Base-by-base conservation (phyloP, 2,888 invertebrate genomes). In the Alsophila aescularia region DNA sequence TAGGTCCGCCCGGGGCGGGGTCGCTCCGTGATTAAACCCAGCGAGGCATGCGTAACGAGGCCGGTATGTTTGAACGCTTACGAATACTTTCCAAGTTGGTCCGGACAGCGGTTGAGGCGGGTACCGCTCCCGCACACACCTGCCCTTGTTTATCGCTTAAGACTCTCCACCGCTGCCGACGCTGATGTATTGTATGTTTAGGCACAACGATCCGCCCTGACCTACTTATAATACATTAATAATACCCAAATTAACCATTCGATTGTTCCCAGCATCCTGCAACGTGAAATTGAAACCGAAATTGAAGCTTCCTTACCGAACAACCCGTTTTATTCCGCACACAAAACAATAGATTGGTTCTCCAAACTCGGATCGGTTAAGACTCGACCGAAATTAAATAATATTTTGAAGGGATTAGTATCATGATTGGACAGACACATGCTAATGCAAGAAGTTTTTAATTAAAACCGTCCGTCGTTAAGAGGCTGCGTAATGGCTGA, bases 391-490 rank as follows among this genome's bases (percentile, higher is more conserved):
- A 79, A 83, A 86, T 87, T 85, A 87, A 87, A 87, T 87, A 86
- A 85, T 85, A 87, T 88, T 85, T 85, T 81, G 83, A 82, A 81
- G 79, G 83, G 84, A 85, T 87, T 85, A 85, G 81, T 77, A 81
- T 78, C 81, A 80, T 82, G 81, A 85, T 81, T 81, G 82, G 82
- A 75, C 82, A 81, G 83, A 83, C 85, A 85, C 86, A 88, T 86
- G 90, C 82, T 90, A 90, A 89, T 89, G 89, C 81, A 89, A 89
- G 90, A 90, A 91, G 90, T 90, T 90, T 91, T 91, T 91, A 91
- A 91, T 91, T 91, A 91, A 91, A 91, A 88, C 85, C 85, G 87
- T 80, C 81, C 81, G 83, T 77, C 81, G 90, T 84, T 89, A 91
- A 90, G 90, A 90, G 90, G 89, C 89, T 87, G 83, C 82, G 86